A percentile compares a stretch with the other conserved stretches of the same genome.
phyloP scores from a whole-genome alignment of 2,888 invertebrate genomes.

The Dysmachus trigonus region DNA sequence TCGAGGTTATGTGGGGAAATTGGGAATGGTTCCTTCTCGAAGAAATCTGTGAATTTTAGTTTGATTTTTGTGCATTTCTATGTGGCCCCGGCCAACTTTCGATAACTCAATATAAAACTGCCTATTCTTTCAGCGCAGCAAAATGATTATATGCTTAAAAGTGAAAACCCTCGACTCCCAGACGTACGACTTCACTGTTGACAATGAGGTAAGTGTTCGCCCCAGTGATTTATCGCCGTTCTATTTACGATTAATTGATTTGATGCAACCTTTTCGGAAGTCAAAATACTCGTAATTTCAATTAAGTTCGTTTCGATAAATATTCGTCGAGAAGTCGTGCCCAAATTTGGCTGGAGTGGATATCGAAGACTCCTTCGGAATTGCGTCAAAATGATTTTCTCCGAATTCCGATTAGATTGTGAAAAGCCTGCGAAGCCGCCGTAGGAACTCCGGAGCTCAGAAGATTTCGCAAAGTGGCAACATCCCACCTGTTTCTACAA shows the following conservation, averaged over 20 bases:
- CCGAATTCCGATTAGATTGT: neutral
- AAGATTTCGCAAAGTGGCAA: neutral
- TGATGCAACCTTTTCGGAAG: neutral
- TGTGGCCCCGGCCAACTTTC: neutral
- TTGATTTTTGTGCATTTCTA: conserved; percentile 2
- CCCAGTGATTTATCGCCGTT: neutral
- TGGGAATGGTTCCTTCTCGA: conserved; percentile 45
- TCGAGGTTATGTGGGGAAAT: conserved; percentile 41
- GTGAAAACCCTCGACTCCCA: conserved; percentile 90
- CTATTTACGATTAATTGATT: neutral
- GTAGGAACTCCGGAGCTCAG: neutral
- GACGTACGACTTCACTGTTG: conserved; percentile 82
- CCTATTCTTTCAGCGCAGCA: conserved; percentile 43
- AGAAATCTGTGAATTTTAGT: conserved; percentile 31
- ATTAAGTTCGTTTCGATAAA: neutral
- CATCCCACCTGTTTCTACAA: neutral
- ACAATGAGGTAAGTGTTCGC: conserved; percentile 79
- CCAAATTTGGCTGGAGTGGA: neutral
- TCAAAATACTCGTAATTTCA: neutral
- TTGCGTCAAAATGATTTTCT: neutral
- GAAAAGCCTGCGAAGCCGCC: neutral
- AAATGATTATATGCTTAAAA: conserved; percentile 76
- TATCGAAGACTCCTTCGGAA: neutral
- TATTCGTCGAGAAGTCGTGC: neutral
- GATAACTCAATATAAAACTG: neutral